Percentiles rank a stretch among this genome's conserved stretches.
Evolutionary conservation across 2,888 invertebrate species (phyloP).

Genomic region (Apotomis capreana): DNA sequence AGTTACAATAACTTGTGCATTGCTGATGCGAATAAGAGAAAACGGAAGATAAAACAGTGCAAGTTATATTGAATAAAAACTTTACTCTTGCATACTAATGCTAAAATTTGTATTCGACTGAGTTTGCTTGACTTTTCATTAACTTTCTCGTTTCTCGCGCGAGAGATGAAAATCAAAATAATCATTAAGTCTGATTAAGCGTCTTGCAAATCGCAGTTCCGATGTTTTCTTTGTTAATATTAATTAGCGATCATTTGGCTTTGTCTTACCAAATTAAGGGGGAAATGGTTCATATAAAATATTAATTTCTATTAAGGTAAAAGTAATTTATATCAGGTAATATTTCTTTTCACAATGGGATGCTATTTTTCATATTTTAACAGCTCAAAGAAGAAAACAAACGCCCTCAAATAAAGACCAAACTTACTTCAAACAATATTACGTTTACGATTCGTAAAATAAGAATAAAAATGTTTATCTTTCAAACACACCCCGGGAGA

Average conservation of each 20-base stretch:
- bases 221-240: conserved; percentile 60
- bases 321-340: conserved; percentile 39
- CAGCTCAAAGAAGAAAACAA: no score
- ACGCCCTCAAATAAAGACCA: no score
- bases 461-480: no score
- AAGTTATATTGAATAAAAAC: conserved; percentile 81
- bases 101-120: conserved; percentile 79
- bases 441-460: no score
- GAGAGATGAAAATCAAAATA: conserved; percentile 78
- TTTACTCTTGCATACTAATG: conserved; percentile 82
- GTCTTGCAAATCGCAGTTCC: conserved; percentile 64
- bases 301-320: conserved; percentile 28
- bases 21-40: conserved; percentile 70
- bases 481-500: neutral
- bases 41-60: conserved; percentile 76
- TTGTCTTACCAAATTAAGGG: conserved; percentile 46
- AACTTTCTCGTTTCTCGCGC: conserved; percentile 73
- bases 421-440: no score
- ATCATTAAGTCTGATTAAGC: conserved; percentile 76
- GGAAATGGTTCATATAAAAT: conserved; percentile 33
- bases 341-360: conserved; percentile 30
- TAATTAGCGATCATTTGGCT: conserved; percentile 56
- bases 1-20: conserved; percentile 67
- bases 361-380: conserved; percentile 34
- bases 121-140: conserved; percentile 81